Conservation (phyloP, 2,113 vertebrate genomes). For the Charadrius vociferus region DNA sequence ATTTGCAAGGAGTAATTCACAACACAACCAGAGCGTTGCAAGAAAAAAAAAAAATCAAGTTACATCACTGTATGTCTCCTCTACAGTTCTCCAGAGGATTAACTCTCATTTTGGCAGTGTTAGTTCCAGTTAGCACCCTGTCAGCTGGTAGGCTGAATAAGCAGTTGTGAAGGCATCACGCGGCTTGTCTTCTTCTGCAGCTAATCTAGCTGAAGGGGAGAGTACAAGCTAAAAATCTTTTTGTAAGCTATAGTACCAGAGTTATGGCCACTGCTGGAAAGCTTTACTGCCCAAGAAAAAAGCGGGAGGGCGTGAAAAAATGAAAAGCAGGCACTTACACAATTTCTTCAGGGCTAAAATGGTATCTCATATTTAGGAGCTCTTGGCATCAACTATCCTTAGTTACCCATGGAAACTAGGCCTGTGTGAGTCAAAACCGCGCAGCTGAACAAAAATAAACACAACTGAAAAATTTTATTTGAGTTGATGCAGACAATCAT, state of each 20-base stretch:
- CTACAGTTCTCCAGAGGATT: neutral
- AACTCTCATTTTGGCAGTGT: neutral
- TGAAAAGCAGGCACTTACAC: neutral
- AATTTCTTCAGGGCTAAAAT: neutral
- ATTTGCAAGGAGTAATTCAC: neutral
- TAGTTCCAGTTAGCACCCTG: neutral
- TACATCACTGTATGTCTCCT: neutral
- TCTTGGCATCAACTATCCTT: neutral
- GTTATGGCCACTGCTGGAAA: neutral
- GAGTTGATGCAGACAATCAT: neutral
- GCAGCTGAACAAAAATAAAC: slow-evolving; percentile 13
- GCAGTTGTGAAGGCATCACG: neutral
- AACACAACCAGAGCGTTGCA: neutral
- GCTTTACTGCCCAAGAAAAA: neutral
- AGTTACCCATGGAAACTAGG: slow-evolving; percentile 40
- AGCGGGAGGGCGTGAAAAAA: neutral
- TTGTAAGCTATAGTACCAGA: neutral
- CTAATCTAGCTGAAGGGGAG: neutral
- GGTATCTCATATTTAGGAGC: neutral
- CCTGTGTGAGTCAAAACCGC: slow-evolving; percentile 14
- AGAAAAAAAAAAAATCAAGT: neutral
- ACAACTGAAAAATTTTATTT: neutral
- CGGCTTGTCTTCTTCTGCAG: neutral
- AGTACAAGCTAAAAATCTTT: neutral
- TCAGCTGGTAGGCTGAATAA: neutral